A percentile compares a stretch with the other conserved stretches of the same genome.
Evolutionary conservation across 2,113 vertebrate genomes (phyloP).

Genomic region (Tenrec ecaudatus): DNA sequence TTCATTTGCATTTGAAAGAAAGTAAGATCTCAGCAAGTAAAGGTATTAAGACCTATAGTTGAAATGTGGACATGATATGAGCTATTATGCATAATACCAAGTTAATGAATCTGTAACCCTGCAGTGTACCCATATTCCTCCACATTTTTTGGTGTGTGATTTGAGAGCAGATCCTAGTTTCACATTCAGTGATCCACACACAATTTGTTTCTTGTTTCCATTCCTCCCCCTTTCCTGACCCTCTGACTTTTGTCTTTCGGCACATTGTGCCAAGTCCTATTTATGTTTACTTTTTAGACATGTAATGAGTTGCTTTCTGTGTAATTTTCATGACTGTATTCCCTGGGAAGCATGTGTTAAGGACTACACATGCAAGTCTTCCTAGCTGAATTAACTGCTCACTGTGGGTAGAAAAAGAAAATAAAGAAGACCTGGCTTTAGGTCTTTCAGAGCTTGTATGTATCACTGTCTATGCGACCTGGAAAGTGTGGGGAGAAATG

Average conservation of each 20-base stretch:
- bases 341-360: conserved; percentile 11
- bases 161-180: too few species aligned
- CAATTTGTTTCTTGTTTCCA: too few species aligned
- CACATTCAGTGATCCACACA: too few species aligned
- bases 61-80: conserved; percentile 52
- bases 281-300: conserved; percentile 42
- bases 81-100: conserved; percentile 46
- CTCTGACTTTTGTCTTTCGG: too few species aligned
- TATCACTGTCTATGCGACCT: neutral
- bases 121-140: conserved; percentile 14
- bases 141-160: too few species aligned
- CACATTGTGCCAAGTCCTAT: neutral
- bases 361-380: neutral
- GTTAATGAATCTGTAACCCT: conserved; percentile 28
- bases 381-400: conserved; percentile 44
- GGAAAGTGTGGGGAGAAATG: too few species aligned
- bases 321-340: conserved; percentile 22
- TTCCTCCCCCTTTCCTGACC: too few species aligned
- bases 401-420: neutral
- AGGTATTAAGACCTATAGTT: conserved; percentile 57
- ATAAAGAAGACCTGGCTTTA: neutral
- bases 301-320: conserved; percentile 53
- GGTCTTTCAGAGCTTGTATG: neutral
- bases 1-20: conserved; percentile 77
- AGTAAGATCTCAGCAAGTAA: conserved; percentile 58